Evolutionary conservation across 1,140 invertebrate genomes (phyloP).

Genomic region (Planococcus citri): DNA sequence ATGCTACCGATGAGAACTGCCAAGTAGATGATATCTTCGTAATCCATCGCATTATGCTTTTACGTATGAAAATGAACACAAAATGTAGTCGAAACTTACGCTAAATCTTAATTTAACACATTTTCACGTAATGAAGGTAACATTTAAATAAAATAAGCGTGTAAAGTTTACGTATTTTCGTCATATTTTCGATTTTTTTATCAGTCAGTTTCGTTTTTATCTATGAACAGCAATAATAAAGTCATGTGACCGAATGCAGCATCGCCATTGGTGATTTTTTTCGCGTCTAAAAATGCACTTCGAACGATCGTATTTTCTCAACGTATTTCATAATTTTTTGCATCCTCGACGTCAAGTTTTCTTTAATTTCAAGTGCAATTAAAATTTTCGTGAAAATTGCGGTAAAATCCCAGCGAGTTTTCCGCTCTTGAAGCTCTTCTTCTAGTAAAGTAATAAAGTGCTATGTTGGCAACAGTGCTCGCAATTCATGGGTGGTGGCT

Average conservation of each 20-base stretch:
- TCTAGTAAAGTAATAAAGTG: background rate
- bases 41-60: background rate
- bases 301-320: too few relatives aligned
- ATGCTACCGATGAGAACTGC: constrained; percentile 29
- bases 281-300: too few relatives aligned
- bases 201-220: background rate
- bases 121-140: background rate
- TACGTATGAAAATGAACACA: too few relatives aligned
- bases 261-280: too few relatives aligned
- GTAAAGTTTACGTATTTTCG: too few relatives aligned
- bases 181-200: background rate
- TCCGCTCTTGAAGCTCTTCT: too few relatives aligned
- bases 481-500: background rate
- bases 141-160: background rate
- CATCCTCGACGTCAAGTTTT: too few relatives aligned
- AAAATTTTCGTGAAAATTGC: too few relatives aligned
- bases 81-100: background rate
- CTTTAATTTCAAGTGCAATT: too few relatives aligned
- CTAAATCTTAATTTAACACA: background rate
- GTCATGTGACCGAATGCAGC: background rate
- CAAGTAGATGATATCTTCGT: background rate
- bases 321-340: too few relatives aligned
- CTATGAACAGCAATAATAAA: background rate
- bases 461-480: background rate
- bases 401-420: too few relatives aligned